Evolutionary conservation across 2,888 invertebrate genomes (phyloP), one percentile per base, ranked within the genome.

Genomic region (Belgica antarctica): DNA sequence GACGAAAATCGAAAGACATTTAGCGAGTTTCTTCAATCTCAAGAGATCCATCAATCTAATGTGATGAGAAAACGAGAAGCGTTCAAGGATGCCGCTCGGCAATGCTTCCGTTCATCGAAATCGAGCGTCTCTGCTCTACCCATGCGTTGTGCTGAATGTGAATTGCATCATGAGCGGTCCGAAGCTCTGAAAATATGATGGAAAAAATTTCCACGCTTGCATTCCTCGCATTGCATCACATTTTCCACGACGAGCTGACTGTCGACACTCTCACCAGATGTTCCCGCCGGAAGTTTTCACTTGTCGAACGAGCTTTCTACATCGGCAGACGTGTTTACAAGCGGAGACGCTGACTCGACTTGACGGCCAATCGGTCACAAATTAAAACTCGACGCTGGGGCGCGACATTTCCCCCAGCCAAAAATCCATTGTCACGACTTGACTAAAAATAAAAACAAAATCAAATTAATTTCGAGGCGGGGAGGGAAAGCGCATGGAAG

Each of bases 71-170:
- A 52, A 22, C 19, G 12, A 31, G 34, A 31, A 31, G 34, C 34
- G 46, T 52, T 52, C 52, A 52, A 52, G 3, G 22, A 17, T 41
- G 12, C 15, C 3, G 12, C 41, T n/a, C 41, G 41, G n/a, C n/a
- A 31, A 52, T 22, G 22, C 2, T 52, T 12, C 52, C 4, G 17
- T 52, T 52, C 52, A 12, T 22, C 19, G 7, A n/a, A n/a, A 22
- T 52, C 52, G 52, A 52, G 52, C 7, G 2, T 8, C 52, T 22
- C n/a, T 46, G n/a, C 15, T 52, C 22, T 22, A 22, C 52, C 52
- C 52, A 52, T 52, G 52, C 52, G 52, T 52, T 4, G 52, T 31
- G n/a, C n/a, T n/a, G n/a, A n/a, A n/a, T n/a, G n/a, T n/a, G n/a
- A n/a, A 31, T 52, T 52, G 52, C 52, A 52, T 52, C 52, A 3